Conservation (phyloP, 1,140 invertebrate genomes). For the Subanguina moxae region DNA sequence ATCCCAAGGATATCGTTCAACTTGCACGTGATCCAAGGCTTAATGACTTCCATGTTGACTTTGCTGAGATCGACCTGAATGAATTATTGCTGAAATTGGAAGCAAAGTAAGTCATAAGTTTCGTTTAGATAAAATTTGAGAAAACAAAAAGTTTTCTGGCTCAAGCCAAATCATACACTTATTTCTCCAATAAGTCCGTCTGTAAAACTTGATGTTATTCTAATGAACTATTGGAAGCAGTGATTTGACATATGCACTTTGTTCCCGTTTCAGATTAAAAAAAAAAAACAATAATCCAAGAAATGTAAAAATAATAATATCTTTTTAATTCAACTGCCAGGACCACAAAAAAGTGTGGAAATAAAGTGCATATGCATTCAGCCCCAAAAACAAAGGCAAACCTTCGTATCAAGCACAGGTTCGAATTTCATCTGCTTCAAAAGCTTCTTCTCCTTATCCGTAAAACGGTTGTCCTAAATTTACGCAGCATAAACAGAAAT, state of each 20-base stretch:
- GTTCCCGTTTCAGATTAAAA: no score
- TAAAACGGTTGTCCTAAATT: slow-evolving; percentile 81
- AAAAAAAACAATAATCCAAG: no score
- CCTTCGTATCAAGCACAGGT: slow-evolving; percentile 81
- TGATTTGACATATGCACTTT: no score
- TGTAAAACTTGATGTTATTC: no score
- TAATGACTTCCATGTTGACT: slow-evolving; percentile 92
- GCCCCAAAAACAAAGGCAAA: slow-evolving; percentile 59
- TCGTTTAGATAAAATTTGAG: slow-evolving; percentile 5
- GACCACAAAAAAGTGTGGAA: neutral
- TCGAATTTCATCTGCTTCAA: slow-evolving; percentile 98
- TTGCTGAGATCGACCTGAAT: slow-evolving; percentile 92
- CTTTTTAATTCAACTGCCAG: no score
- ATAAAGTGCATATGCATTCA: slow-evolving; percentile 8
- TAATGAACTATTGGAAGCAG: no score
- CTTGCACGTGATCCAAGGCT: slow-evolving; percentile 96
- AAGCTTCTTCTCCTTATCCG: slow-evolving; percentile 97
- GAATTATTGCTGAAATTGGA: slow-evolving; percentile 6
- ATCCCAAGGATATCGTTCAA: slow-evolving; percentile 89
- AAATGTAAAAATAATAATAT: no score
- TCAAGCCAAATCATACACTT: no score
- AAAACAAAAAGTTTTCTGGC: slow-evolving; percentile 8
- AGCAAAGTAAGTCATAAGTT: slow-evolving; percentile 11
- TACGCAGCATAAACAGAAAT: no score
- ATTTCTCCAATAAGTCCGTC: no score